phyloP scores from a whole-genome alignment of 2,113 vertebrate species.

The Eublepharis macularius region DNA sequence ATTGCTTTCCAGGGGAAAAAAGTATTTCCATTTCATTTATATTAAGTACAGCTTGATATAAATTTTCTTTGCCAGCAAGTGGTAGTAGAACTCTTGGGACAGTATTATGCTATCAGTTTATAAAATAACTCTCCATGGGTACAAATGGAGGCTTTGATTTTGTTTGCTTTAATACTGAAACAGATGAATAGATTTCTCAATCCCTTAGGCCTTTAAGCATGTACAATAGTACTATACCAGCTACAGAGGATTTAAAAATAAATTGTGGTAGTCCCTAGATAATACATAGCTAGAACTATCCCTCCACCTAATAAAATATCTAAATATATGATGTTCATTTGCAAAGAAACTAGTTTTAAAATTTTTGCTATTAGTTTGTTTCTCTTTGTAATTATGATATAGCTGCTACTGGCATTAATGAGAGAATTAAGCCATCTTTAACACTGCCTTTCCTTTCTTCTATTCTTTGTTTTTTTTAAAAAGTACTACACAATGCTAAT shows the following conservation, averaged over 20 bases:
- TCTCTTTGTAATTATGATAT: slow-evolving; percentile 14
- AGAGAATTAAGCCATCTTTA: slow-evolving; percentile 5
- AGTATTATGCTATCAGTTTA: slow-evolving; percentile 12
- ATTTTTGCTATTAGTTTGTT: slow-evolving; percentile 21
- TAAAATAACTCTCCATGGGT: slow-evolving; percentile 19
- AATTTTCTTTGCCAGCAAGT: background rate
- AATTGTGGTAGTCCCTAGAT: slow-evolving; percentile 7
- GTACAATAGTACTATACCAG: slow-evolving; percentile 14
- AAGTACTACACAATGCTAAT: slow-evolving; percentile 58
- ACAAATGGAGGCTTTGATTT: slow-evolving; percentile 14
- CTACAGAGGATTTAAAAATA: slow-evolving; percentile 13
- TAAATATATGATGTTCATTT: slow-evolving; percentile 15
- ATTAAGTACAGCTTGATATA: slow-evolving; percentile 4
- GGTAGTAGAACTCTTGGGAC: slow-evolving; percentile 13
- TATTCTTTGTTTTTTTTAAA: slow-evolving; percentile 50
- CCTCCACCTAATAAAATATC: slow-evolving; percentile 19
- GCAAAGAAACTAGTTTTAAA: slow-evolving; percentile 10
- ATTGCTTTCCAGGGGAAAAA: background rate
- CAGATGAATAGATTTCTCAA: slow-evolving; percentile 41
- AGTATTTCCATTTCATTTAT: slow-evolving; percentile 5
- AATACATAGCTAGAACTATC: background rate
- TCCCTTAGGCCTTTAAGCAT: slow-evolving; percentile 39
- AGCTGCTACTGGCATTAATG: slow-evolving; percentile 6
- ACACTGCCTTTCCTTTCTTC: slow-evolving; percentile 59
- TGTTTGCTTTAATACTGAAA: slow-evolving; percentile 36